Evolutionary conservation across 2,888 invertebrate genomes (phyloP).

Genomic region (Lacanobia wlatinum): DNA sequence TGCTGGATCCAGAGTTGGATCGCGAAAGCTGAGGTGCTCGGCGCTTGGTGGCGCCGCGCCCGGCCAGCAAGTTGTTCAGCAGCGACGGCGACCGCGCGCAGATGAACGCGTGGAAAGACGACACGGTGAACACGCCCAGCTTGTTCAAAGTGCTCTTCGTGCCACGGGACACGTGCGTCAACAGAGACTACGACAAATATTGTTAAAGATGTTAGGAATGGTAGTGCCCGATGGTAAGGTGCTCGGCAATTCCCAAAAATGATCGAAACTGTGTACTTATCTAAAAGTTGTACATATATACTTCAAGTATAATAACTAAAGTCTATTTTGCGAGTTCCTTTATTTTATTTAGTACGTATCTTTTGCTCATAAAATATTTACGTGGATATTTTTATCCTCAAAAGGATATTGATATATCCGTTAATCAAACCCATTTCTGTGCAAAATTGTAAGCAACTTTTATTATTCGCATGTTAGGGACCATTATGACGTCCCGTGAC

Average conservation of each 20-base stretch:
- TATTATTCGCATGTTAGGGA: conserved; percentile 80
- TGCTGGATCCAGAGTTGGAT: conserved; percentile 96
- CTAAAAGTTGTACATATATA: not conserved
- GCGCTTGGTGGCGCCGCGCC: conserved; percentile 97
- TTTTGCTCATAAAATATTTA: conserved; percentile 43
- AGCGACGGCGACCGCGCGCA: conserved; percentile 98
- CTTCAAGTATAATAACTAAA: not conserved
- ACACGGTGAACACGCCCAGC: conserved; percentile 99
- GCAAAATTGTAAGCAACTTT: conserved; percentile 77
- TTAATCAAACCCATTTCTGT: conserved; percentile 74
- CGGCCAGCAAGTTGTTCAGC: conserved; percentile 97
- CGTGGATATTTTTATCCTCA: conserved; percentile 50
- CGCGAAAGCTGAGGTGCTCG: conserved; percentile 97
- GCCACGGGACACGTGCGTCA: conserved; percentile 98
- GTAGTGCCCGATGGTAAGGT: not conserved
- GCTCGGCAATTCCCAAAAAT: not conserved
- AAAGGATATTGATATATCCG: conserved; percentile 75
- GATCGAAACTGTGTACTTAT: not conserved
- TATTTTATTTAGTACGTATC: conserved; percentile 18
- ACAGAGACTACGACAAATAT: conserved; percentile 94
- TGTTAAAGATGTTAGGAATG: not conserved
- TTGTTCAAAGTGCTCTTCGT: conserved; percentile 98
- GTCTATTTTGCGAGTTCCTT: not conserved
- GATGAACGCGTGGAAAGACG: conserved; percentile 99
- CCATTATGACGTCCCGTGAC: conserved; percentile 83